These are phyloP conservation scores for Alexandromys oeconomus DNA, from an alignment of 2,797 vertebrate genomes.

Conservation along the genomic window DNA sequence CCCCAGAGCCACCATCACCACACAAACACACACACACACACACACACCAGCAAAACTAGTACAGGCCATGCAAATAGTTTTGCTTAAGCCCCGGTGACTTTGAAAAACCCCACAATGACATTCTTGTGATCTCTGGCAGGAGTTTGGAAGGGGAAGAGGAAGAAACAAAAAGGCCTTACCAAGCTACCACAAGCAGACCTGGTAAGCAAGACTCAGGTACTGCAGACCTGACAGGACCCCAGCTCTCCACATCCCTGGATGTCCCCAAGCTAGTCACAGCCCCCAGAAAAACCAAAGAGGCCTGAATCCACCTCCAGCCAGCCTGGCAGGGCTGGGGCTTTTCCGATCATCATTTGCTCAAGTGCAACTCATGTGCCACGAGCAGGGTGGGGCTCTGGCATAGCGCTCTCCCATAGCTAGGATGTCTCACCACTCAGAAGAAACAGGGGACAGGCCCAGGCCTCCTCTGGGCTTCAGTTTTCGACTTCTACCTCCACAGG, in stretches of 20 bases:
- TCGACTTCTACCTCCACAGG: neutral
- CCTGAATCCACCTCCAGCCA: neutral
- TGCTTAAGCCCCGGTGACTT: slow-evolving; percentile 41
- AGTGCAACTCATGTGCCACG: neutral
- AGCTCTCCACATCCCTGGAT: neutral
- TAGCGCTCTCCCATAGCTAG: accelerated
- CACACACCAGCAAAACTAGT: neutral
- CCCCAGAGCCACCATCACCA: neutral
- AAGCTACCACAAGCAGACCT: neutral
- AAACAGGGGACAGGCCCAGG: neutral
- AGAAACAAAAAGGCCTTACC: slow-evolving; percentile 60
- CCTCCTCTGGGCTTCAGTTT: neutral
- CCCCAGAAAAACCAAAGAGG: neutral
- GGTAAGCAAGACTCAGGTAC: neutral
- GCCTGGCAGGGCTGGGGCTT: too few relatives aligned
- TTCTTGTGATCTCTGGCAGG: neutral
- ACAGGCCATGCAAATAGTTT: slow-evolving; percentile 68
- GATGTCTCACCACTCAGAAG: too few relatives aligned
- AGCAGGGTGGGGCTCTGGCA: neutral
- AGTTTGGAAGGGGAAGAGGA: neutral
- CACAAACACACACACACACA: neutral
- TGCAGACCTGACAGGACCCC: neutral
- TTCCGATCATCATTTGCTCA: neutral
- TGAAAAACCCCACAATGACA: slow-evolving; percentile 15
- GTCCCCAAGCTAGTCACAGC: neutral